Evolutionary conservation across 2,888 invertebrate genomes (phyloP).

Genomic region (Microplitis manilae): DNA sequence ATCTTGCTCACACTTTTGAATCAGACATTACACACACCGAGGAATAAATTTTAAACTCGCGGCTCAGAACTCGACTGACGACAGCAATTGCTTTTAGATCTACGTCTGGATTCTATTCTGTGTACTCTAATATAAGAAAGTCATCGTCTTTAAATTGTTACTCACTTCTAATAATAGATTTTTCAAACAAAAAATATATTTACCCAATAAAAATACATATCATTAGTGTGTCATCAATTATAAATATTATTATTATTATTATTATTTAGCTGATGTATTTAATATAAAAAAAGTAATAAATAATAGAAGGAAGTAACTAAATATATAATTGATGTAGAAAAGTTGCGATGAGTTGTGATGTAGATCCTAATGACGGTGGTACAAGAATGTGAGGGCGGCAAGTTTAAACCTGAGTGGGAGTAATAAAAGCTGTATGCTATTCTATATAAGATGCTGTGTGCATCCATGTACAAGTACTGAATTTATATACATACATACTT

Average conservation of each 20-base stretch:
- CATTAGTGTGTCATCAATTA: neutral
- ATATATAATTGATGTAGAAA: constrained; percentile 20
- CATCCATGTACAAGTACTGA: constrained; percentile 15
- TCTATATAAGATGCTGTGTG: neutral
- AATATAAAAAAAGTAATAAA: constrained; percentile 9
- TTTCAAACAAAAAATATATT: neutral
- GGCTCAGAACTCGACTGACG: neutral
- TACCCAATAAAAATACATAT: neutral
- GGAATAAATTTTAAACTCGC: constrained; percentile 11
- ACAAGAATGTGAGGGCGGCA: constrained; percentile 50
- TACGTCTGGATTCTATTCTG: neutral
- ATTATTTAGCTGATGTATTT: neutral
- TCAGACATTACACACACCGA: neutral
- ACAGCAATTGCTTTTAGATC: constrained; percentile 24
- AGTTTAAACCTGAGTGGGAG: constrained; percentile 37
- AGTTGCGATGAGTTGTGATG: constrained; percentile 49
- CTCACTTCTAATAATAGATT: neutral
- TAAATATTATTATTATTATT: neutral
- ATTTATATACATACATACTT: neutral
- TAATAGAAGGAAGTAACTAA: neutral
- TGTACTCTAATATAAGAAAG: neutral
- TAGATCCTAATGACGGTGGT: constrained; percentile 50
- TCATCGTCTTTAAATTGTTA: constrained; percentile 20
- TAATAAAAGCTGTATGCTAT: constrained; percentile 3
- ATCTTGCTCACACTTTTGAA: constrained; percentile 24